A percentile compares a stretch with the other conserved stretches of the same genome.
These are phyloP conservation scores for Eulemur coronatus DNA, from an alignment of 2,797 vertebrate genomes.

Conservation along the genomic window DNA sequence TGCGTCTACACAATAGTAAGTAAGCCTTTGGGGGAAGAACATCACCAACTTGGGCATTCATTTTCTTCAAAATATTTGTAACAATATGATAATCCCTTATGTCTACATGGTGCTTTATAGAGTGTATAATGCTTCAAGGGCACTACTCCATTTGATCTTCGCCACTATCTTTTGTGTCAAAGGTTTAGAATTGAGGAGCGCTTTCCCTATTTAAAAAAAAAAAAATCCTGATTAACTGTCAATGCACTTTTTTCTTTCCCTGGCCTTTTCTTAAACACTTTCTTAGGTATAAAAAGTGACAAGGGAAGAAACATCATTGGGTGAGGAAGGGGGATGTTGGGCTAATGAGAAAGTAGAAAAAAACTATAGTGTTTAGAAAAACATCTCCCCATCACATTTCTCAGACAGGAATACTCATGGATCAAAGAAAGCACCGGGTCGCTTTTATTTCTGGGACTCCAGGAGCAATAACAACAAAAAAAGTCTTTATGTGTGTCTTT, in stretches of 20 bases:
- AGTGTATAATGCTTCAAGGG: not conserved
- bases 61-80: conserved; percentile 37
- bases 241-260: not conserved
- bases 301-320: not conserved
- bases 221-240: not conserved
- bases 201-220: not conserved
- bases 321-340: not conserved
- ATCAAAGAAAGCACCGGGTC: not conserved
- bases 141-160: not conserved
- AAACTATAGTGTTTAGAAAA: not conserved
- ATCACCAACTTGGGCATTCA: not conserved
- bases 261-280: not conserved
- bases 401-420: not conserved
- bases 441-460: not conserved
- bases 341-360: not conserved
- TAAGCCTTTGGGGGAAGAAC: conserved; percentile 16
- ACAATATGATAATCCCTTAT: not conserved
- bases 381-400: not conserved
- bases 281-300: not conserved
- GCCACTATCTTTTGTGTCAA: not conserved
- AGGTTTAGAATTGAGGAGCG: not conserved
- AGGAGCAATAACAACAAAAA: not conserved
- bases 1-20: conserved; percentile 6
- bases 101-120: not conserved
- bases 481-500: not conserved